Conservation (phyloP, 2,113 vertebrate species). For the Labeo rohita region DNA sequence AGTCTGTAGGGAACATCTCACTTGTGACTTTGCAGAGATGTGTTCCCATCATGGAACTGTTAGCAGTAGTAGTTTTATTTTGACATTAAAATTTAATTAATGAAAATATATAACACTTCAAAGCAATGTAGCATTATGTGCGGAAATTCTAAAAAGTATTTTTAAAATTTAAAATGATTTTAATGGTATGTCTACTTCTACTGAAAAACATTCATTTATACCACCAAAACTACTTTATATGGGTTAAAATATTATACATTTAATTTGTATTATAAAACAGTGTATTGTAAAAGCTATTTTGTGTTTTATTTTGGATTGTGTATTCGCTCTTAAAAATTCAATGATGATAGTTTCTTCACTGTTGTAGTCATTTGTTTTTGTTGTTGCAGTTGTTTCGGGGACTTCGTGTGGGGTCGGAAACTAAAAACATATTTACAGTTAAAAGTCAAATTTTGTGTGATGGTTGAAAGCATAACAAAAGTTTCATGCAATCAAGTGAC, state of each 20-base stretch:
- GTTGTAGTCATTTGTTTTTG: background rate
- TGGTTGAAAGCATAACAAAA: background rate
- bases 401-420: background rate
- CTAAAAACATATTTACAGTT: background rate
- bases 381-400: background rate
- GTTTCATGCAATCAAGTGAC: background rate
- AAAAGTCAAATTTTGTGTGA: background rate
- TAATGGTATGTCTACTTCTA: too few species aligned
- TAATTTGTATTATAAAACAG: background rate
- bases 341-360: background rate
- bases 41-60: conserved; percentile 32
- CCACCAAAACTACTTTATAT: background rate
- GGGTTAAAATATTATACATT: background rate
- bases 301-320: background rate
- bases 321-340: background rate
- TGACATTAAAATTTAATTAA: too few species aligned
- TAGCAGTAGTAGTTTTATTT: background rate
- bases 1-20: conserved; percentile 18
- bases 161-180: too few species aligned
- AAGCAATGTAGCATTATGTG: too few species aligned
- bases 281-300: background rate
- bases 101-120: too few species aligned
- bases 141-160: too few species aligned
- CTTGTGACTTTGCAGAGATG: conserved; percentile 35
- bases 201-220: background rate